Percentiles rank a stretch among this genome's conserved stretches.
Conservation (phyloP, 2,888 invertebrate species). For the Papilio protenor region DNA sequence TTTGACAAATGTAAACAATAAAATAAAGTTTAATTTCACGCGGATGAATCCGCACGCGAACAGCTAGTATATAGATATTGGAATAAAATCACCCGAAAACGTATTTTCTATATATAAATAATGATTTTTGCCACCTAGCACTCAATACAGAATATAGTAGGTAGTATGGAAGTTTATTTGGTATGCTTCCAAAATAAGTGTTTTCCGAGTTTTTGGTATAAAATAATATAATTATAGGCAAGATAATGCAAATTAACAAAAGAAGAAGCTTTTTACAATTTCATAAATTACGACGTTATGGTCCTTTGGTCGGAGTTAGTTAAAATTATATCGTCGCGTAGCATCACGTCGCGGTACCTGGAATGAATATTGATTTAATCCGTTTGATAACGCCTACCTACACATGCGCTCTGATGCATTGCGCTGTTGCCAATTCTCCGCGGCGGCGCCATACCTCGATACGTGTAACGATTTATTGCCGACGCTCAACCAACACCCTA, state of each 20-base stretch:
- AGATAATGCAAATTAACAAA: not conserved
- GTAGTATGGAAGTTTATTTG: too few relatives aligned
- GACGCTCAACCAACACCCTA: slow-evolving; percentile 2
- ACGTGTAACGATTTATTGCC: slow-evolving; percentile 1
- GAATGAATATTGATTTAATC: slow-evolving; percentile 15
- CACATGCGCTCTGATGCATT: slow-evolving; percentile 39
- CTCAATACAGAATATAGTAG: not conserved
- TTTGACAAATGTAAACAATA: too few relatives aligned
- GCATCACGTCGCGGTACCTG: not conserved
- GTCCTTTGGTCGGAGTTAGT: not conserved
- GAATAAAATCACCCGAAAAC: not conserved
- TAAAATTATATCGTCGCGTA: not conserved
- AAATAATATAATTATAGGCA: not conserved
- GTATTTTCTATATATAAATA: not conserved
- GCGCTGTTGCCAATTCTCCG: slow-evolving; percentile 28
- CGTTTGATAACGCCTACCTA: slow-evolving; percentile 12
- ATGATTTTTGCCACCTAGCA: not conserved
- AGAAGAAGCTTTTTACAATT: not conserved
- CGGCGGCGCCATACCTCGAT: not conserved
- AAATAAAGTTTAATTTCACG: too few relatives aligned
- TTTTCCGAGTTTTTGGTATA: not conserved
- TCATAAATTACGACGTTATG: not conserved
- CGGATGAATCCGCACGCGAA: too few relatives aligned
- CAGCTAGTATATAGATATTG: too few relatives aligned
- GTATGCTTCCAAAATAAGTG: not conserved